These are phyloP conservation scores for Eupristina koningsbergeri DNA, from an alignment of 1,140 invertebrate genomes.

Conservation along the genomic window DNA sequence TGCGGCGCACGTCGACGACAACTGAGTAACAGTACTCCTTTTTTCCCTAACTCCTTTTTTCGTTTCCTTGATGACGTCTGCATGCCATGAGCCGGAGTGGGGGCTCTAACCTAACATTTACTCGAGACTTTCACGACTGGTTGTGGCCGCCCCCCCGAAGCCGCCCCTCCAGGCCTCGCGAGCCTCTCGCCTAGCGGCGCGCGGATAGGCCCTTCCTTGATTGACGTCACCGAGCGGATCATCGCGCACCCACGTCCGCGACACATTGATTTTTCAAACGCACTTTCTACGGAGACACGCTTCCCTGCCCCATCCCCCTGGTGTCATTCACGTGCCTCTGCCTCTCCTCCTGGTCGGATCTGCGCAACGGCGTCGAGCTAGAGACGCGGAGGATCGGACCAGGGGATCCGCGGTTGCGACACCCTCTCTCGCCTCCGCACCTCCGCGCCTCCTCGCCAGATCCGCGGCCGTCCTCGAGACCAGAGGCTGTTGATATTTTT, in stretches of 20 bases:
- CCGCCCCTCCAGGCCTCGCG: background rate
- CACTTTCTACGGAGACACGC: slow-evolving; percentile 31
- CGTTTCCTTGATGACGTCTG: slow-evolving; percentile 39
- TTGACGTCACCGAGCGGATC: slow-evolving; percentile 3
- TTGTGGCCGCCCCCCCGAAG: background rate
- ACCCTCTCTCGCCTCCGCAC: background rate
- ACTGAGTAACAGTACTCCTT: slow-evolving; percentile 33
- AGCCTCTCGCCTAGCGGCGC: background rate
- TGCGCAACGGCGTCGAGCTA: no score
- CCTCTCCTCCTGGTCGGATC: no score
- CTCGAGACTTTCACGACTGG: slow-evolving; percentile 10
- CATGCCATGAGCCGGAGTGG: slow-evolving; percentile 3
- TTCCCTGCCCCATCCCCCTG: background rate
- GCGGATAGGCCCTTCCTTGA: background rate
- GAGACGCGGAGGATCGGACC: no score
- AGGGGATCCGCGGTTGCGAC: no score
- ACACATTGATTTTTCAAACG: slow-evolving; percentile 25
- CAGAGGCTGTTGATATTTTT: no score
- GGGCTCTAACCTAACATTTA: slow-evolving; percentile 26
- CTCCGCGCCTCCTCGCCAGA: background rate
- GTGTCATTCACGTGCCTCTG: background rate
- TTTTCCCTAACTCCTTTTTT: slow-evolving; percentile 33
- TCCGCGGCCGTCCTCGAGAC: no score
- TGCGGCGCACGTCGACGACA: slow-evolving; percentile 15
- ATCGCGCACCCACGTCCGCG: background rate